phyloP scores from a whole-genome alignment of 2,888 invertebrate species.

The Apantesis nais region DNA sequence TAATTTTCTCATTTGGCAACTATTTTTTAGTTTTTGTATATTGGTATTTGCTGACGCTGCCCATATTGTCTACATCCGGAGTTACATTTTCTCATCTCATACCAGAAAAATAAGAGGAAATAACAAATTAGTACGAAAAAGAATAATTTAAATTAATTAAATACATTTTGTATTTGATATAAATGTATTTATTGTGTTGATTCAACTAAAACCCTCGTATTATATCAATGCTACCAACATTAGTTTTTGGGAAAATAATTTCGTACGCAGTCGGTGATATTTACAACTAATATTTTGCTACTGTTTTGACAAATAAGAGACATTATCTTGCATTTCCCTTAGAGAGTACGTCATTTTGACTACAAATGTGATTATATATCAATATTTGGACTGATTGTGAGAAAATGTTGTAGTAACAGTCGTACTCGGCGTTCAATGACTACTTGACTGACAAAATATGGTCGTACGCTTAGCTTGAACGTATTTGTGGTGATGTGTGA shows the following conservation, averaged over 20 bases:
- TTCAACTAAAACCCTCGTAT: slow-evolving; percentile 14
- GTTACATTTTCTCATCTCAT: slow-evolving; percentile 39
- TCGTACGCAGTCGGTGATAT: slow-evolving; percentile 85
- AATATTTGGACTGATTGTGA: slow-evolving; percentile 47
- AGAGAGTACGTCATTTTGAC: slow-evolving; percentile 44
- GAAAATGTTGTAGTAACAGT: slow-evolving; percentile 69
- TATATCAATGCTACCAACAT: slow-evolving; percentile 70
- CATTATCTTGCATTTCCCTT: slow-evolving; percentile 51
- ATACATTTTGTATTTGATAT: neutral
- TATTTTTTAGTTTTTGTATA: slow-evolving; percentile 38
- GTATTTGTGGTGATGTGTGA: slow-evolving; percentile 88
- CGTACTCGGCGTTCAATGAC: slow-evolving; percentile 71
- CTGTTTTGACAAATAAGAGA: slow-evolving; percentile 77
- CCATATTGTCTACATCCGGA: slow-evolving; percentile 64
- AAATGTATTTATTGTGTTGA: neutral
- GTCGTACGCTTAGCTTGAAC: slow-evolving; percentile 79
- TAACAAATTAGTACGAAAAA: neutral
- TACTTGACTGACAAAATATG: slow-evolving; percentile 78
- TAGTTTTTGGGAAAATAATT: slow-evolving; percentile 66
- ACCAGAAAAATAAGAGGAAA: slow-evolving; percentile 11
- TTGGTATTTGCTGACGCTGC: slow-evolving; percentile 83
- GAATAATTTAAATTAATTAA: neutral
- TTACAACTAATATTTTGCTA: slow-evolving; percentile 82
- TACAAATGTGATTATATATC: slow-evolving; percentile 45
- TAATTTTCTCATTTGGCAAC: slow-evolving; percentile 49